These are phyloP conservation scores for Pseudachorutes palmiensis DNA, from an alignment of 1,140 invertebrate species.

Conservation along the genomic window DNA sequence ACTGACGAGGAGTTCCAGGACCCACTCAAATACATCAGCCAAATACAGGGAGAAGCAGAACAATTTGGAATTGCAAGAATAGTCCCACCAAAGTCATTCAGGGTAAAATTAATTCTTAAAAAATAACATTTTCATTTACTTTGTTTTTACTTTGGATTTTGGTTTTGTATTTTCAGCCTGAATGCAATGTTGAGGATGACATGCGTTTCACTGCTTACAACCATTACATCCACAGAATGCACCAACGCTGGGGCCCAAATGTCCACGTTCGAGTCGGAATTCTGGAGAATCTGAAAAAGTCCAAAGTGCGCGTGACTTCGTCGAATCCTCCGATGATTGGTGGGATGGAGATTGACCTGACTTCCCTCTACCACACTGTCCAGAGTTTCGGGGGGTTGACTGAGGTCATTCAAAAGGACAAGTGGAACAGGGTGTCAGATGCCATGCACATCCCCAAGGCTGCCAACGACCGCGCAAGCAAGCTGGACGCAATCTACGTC, in stretches of 20 bases:
- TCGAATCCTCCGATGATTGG: constrained; percentile 52
- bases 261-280: constrained; percentile 78
- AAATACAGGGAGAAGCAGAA: constrained; percentile 67
- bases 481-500: constrained; percentile 85
- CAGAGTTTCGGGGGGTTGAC: constrained; percentile 77
- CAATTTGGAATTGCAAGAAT: constrained; percentile 81
- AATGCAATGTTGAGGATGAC: constrained; percentile 74
- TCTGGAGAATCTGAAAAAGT: constrained; percentile 40
- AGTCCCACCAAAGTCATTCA: constrained; percentile 76
- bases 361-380: constrained; percentile 74
- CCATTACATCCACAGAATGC: constrained; percentile 84
- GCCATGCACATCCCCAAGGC: constrained; percentile 75
- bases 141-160: too few relatives aligned
- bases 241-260: constrained; percentile 80
- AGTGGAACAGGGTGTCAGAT: constrained; percentile 82
- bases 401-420: constrained; percentile 81
- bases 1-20: constrained; percentile 64
- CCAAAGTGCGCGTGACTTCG: constrained; percentile 23
- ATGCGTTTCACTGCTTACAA: constrained; percentile 83
- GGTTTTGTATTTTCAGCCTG: constrained; percentile 52
- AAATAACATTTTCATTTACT: too few relatives aligned
- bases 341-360: constrained; percentile 81
- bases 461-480: constrained; percentile 70
- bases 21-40: constrained; percentile 79
- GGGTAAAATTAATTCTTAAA: too few relatives aligned